These are phyloP conservation scores for Phenacoccus solenopsis DNA, from an alignment of 1,140 invertebrate genomes.

Conservation along the genomic window DNA sequence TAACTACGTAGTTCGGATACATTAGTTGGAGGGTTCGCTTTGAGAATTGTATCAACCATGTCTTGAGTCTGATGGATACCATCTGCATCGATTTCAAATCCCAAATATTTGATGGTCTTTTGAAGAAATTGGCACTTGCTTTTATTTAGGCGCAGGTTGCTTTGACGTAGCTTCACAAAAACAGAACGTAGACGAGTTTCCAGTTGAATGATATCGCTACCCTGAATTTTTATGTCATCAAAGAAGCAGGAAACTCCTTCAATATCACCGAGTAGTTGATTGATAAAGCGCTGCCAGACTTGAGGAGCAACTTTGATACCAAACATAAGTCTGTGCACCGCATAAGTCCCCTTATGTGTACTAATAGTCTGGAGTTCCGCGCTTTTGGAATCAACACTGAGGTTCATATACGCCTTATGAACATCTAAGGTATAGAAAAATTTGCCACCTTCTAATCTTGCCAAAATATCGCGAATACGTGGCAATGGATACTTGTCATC, in stretches of 20 bases:
- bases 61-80: constrained; percentile 31
- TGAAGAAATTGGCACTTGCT: constrained; percentile 34
- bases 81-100: constrained; percentile 30
- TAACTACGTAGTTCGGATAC: constrained; percentile 33
- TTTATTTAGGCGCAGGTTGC: no score
- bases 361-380: constrained; percentile 25
- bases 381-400: constrained; percentile 28
- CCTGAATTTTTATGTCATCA: constrained; percentile 29
- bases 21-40: constrained; percentile 31
- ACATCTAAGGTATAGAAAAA: constrained; percentile 31
- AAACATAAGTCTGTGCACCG: not conserved
- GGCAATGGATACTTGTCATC: constrained; percentile 31
- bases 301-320: not conserved
- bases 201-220: constrained; percentile 16
- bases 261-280: constrained; percentile 31
- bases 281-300: constrained; percentile 33
- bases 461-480: constrained; percentile 31
- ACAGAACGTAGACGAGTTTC: not conserved
- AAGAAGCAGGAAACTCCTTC: constrained; percentile 27
- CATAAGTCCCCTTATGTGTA: constrained; percentile 21
- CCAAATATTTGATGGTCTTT: constrained; percentile 31
- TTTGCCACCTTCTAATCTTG: constrained; percentile 28
- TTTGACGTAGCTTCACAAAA: constrained; percentile 25
- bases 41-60: constrained; percentile 33
- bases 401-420: constrained; percentile 29